These are phyloP conservation scores for Diorhabda elongata DNA, from an alignment of 1,140 invertebrate genomes.

Conservation along the genomic window DNA sequence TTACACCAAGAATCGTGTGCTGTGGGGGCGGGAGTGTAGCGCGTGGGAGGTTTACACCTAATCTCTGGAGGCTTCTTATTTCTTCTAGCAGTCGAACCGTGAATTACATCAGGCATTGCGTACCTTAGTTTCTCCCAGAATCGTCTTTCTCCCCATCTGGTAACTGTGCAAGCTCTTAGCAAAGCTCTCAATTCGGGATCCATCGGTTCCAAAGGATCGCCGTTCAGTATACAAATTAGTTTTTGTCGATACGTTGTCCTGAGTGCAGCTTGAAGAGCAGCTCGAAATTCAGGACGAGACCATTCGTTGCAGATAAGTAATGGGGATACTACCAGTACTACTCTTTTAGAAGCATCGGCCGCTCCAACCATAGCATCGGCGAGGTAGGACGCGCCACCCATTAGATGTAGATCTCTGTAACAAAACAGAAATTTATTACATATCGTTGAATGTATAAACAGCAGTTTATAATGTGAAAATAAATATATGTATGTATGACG, in stretches of 20 bases:
- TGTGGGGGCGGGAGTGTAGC: slow-evolving; percentile 57
- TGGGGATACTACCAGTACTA: slow-evolving; percentile 70
- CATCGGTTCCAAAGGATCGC: slow-evolving; percentile 60
- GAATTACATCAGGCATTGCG: slow-evolving; percentile 72
- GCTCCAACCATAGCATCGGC: slow-evolving; percentile 72
- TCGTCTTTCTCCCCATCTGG: slow-evolving; percentile 78
- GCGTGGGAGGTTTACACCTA: slow-evolving; percentile 42
- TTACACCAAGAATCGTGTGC: slow-evolving; percentile 54
- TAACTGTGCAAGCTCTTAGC: slow-evolving; percentile 77
- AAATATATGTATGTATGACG: too few relatives aligned
- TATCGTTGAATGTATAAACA: too few relatives aligned
- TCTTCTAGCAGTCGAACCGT: slow-evolving; percentile 31
- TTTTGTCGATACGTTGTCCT: slow-evolving; percentile 71
- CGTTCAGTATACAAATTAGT: slow-evolving; percentile 66
- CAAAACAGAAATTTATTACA: not conserved
- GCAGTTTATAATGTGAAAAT: too few relatives aligned
- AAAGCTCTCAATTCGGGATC: slow-evolving; percentile 79
- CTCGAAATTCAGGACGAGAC: slow-evolving; percentile 66
- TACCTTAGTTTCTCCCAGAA: slow-evolving; percentile 89
- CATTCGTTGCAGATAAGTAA: slow-evolving; percentile 72
- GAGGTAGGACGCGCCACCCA: slow-evolving; percentile 59
- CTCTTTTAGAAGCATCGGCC: slow-evolving; percentile 68
- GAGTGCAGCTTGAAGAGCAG: slow-evolving; percentile 67
- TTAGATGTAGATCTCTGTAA: slow-evolving; percentile 61
- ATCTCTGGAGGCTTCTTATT: slow-evolving; percentile 46